These are phyloP conservation scores for Sebastes reedi DNA, from an alignment of 2,797 vertebrate species.

Conservation along the genomic window DNA sequence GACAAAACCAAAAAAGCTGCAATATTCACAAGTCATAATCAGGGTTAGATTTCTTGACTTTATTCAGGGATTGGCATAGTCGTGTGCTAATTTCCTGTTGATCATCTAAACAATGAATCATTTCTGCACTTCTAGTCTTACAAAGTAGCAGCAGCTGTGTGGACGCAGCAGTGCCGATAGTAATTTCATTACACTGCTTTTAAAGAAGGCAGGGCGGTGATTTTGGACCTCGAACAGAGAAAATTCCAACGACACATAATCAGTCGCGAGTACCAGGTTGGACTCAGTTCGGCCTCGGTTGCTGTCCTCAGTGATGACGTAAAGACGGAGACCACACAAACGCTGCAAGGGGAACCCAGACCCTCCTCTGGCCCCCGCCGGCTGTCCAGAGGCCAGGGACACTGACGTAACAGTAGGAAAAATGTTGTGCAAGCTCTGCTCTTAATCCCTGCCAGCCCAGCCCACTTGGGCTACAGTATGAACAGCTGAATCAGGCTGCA, in stretches of 20 bases:
- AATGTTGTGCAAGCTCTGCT: slow-evolving; percentile 66
- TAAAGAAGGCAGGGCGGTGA: not conserved
- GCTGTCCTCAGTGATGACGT: slow-evolving; percentile 32
- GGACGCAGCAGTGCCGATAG: not conserved
- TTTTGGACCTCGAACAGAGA: slow-evolving; percentile 19
- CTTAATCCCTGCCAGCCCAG: slow-evolving; percentile 41
- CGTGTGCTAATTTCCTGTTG: not conserved
- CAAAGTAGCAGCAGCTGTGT: slow-evolving; percentile 23
- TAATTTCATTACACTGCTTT: not conserved
- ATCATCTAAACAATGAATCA: not conserved
- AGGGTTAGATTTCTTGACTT: not conserved
- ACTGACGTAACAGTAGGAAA: slow-evolving; percentile 68
- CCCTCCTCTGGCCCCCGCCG: slow-evolving; percentile 31
- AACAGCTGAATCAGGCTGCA: slow-evolving; percentile 55
- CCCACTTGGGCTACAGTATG: slow-evolving; percentile 26
- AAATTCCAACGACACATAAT: slow-evolving; percentile 11
- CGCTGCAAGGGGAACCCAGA: slow-evolving; percentile 38
- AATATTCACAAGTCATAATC: not conserved
- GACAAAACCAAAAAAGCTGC: not conserved
- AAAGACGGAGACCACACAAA: slow-evolving; percentile 68
- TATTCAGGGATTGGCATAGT: not conserved
- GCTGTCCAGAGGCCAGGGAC: slow-evolving; percentile 56
- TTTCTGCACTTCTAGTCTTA: not conserved
- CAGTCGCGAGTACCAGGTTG: slow-evolving; percentile 1
- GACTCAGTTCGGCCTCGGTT: slow-evolving; percentile 14